Base-by-base conservation (phyloP, 35 echinoderm and acorn worm species). In the Patiria miniata region DNA sequence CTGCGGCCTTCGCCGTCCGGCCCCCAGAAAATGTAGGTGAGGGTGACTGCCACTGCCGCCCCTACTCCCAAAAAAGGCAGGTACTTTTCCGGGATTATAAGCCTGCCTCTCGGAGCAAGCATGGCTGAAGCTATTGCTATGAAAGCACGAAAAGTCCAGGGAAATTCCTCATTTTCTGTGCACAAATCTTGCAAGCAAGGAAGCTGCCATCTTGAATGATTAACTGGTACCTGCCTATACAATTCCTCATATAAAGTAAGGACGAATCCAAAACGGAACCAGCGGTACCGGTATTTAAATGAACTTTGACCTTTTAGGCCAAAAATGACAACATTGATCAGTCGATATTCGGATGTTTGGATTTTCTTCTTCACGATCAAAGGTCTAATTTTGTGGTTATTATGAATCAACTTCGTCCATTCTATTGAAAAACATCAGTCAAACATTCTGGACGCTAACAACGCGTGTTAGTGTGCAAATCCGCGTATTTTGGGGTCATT, bases 1-100 rank as follows among this genome's bases (percentile, higher is more conserved):
- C 65, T 7, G 34, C 65, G 65, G 2, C 34, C 29, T 2, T 21
- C 14, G 30, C 28, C 44, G 7, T 78, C 78, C 39, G 87, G 87
- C 9, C 87, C 87, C 92, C 92, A 94, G 12, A 94, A 44, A 52
- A 94, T 94, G 59, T 94, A 94, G 52, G 82, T 77, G 32, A 86
- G 40, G 22, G 92, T 87, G 8, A 78, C 92, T 33, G 87, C 61
- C 39, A 61, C 87, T 29, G 77, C 87, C 60, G 81, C 68, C 78
- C 87, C 92, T 8, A 89, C 12, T 1, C 87, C 87, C 50, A 94
- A 85, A 18, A 86, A 39, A 4, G 87, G 87, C 23, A 88, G 1
- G 65, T 28, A 73, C 65, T 73, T 73, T 34, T 73, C 34, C 65
- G 65, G 65, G 29, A 73, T 73, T 1, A 73, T 16, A 18, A 73